Evolutionary conservation across 2,797 vertebrate genomes (phyloP), one percentile per base, ranked within the genome.

Genomic region (Betta splendens): DNA sequence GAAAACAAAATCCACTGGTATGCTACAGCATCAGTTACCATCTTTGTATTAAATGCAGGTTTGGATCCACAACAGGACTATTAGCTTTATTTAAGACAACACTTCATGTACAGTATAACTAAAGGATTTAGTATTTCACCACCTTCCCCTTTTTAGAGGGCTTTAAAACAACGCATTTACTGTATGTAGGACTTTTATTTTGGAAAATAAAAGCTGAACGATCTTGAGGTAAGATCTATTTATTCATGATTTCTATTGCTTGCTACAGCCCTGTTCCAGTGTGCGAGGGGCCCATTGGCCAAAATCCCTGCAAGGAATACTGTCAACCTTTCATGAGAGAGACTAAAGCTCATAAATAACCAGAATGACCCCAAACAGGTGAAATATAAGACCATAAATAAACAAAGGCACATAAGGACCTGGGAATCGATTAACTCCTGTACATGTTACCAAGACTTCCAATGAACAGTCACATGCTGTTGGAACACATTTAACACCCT

Each of bases 1-100:
- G 32, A 37, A n/a, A 39, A 59, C 23, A 31, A 36, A 73, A 69
- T 61, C 29, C 46, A 64, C 36, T 54, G 18, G 9, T 26, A 39
- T 7, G 8, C 48, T 28, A n/a, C n/a, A n/a, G n/a, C n/a, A 10
- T 48, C 22, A 53, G 35, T 70, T 42, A 48, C 44, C 29, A 68
- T 51, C 38, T 53, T 18, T 9, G 12, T 18, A 57, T 37, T 42
- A 29, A 56, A 17, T 29, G 23, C 13, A 48, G 36, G 51, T 52
- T 29, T 20, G 17, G 9, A 70, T 25, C 37, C 60, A 21, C 35
- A 40, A 42, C 38, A 18, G 22, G 53, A 23, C 18, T 18, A 28
- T 46, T 55, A 16, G 29, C 13, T 51, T 15, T 6, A 59, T 67
- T 25, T 11, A 42, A 46, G 32, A 23, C 16, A 44, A 31, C 29